phyloP scores from a whole-genome alignment of 2,888 invertebrate genomes.

The Nemapogon koenigi region DNA sequence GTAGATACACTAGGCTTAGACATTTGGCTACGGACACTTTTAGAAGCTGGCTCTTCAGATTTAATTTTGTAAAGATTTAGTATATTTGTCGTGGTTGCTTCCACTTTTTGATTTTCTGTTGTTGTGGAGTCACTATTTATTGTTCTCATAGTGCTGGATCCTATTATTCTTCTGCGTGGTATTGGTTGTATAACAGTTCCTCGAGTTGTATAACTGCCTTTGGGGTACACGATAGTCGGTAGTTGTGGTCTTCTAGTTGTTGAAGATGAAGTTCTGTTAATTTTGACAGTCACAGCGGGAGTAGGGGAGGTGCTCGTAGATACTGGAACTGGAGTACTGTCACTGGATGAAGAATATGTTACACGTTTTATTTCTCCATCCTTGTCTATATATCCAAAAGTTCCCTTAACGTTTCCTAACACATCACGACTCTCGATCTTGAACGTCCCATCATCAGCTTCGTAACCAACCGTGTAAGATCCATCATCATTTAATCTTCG shows the following conservation, averaged over 20 bases:
- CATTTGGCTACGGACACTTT: slow-evolving; percentile 36
- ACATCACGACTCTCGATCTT: slow-evolving; percentile 85
- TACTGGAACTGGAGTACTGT: slow-evolving; percentile 45
- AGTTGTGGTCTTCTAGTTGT: slow-evolving; percentile 62
- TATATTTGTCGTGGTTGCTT: slow-evolving; percentile 41
- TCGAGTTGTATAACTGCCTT: slow-evolving; percentile 61
- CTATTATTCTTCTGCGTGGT: slow-evolving; percentile 56
- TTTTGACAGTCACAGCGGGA: slow-evolving; percentile 52
- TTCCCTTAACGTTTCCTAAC: slow-evolving; percentile 81
- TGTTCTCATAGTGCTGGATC: slow-evolving; percentile 36
- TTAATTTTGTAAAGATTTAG: slow-evolving; percentile 40
- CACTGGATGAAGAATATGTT: slow-evolving; percentile 69
- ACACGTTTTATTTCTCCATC: slow-evolving; percentile 81
- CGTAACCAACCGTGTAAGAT: slow-evolving; percentile 84
- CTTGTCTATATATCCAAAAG: slow-evolving; percentile 81
- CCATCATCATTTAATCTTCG: slow-evolving; percentile 83
- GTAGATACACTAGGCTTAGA: slow-evolving; percentile 37
- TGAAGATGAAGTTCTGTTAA: slow-evolving; percentile 53
- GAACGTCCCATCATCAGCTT: slow-evolving; percentile 85
- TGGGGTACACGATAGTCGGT: slow-evolving; percentile 55
- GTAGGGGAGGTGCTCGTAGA: slow-evolving; percentile 37
- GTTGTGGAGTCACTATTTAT: slow-evolving; percentile 28
- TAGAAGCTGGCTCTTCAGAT: slow-evolving; percentile 29
- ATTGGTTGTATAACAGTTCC: slow-evolving; percentile 71
- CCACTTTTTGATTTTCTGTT: slow-evolving; percentile 31